Base-by-base conservation (phyloP, 2,113 vertebrate genomes). In the Tragelaphus scriptus region DNA sequence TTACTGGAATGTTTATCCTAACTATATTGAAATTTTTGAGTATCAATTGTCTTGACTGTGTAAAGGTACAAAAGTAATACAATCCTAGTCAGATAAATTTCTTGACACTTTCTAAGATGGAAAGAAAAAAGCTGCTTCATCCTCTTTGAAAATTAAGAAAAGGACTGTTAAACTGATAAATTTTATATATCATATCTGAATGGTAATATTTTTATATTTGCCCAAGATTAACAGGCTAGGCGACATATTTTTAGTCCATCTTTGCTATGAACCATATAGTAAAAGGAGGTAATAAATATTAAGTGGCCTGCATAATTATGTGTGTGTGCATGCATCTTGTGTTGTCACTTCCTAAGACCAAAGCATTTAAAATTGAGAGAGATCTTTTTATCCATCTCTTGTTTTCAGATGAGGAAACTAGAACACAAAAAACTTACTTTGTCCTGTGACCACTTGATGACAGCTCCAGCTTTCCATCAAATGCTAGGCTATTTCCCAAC, bases 331-430 rank as follows among this genome's bases (percentile, higher is more conserved):
- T 84, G 51, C 2, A 80, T 90, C 51, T 56, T 77, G 30, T 85
- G 26, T 61, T 86, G 30, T 94, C 53, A 86, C 0, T 97, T 96
- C 49, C 88, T 86, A 82, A 58, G 44, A 61, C 89, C 40, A 87
- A 53, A 91, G n/a, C 53, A 63, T 89, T 94, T 81, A 68, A 97
- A 90, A 49, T 30, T 79, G 63, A 26, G 79, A 84, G 21, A 84
- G 16, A 63, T 32, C n/a, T 94, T 94, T 95, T 88, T 68, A 81
- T 92, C 30, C 28, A 56, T 91, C 47, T 26, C 58, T 79, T 96
- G 71, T 90, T 95, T 94, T 96, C 47, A 96, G 23, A 16, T 82
- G 36, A 90, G 61, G 86, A 90, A 94, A 79, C 49, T 91, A 13
- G 91, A 96, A 86, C 51, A 77, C 30, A 97, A 77, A 81, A 86